Evolutionary conservation across 2,113 vertebrate genomes (phyloP), one percentile per base, ranked within the genome.

Genomic region (Platichthys stellatus): DNA sequence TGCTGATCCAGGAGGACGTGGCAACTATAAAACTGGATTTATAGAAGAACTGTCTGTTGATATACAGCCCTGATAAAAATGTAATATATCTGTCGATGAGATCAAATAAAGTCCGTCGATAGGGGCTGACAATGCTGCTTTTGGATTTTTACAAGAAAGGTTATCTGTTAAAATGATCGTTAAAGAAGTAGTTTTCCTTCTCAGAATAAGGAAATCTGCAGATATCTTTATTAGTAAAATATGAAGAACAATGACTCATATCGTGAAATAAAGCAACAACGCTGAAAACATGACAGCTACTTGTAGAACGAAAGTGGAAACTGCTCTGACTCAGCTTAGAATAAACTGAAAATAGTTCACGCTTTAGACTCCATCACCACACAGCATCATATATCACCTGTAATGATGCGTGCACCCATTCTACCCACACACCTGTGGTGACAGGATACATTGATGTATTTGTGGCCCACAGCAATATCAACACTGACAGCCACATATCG

Each of bases 51-150:
- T 18, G 59, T 38, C 40, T 20, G 13, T 23, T 72, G 64, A 85
- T 71, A 47, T 71, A 85, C 28, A 45, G 70, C 74, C 21, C 47
- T 7, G 77, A 74, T 74, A 26, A 74, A 80, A 78, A 67, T 0
- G 18, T n/a, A 75, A 71, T 58, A 57, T 35, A 71, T 66, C 21
- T 14, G 69, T 73, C 63, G 9, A 61, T 57, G 24, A 49, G 5
- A 38, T 31, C 5, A 31, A 31, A 6, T 31, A 31, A 31, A 31
- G 5, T 31, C 31, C 31, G 31, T 31, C 31, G 31, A 53, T 47
- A 43, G n/a, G n/a, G 20, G 75, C 53, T 17, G 63, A 53, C 21
- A 3, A 3, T 28, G 67, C 66, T 3, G 6, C 40, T 73, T 35
- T 54, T 11, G 4, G 4, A 23, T 62, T 35, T 24, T 54, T n/a